Base-by-base conservation (phyloP, 2,888 invertebrate species). In the Luperina testacea region DNA sequence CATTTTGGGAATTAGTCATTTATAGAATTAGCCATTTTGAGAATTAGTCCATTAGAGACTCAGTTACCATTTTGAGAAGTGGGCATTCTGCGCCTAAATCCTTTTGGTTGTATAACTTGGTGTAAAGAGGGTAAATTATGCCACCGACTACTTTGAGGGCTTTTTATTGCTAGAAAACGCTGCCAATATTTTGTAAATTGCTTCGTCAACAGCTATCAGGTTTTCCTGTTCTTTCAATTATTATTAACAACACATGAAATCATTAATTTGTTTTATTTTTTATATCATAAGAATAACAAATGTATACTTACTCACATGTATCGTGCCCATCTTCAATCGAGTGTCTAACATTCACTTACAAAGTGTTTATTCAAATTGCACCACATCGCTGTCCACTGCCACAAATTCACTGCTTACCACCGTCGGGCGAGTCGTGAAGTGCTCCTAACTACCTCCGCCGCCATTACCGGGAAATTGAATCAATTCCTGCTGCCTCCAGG, bases 391-490 rank as follows among this genome's bases (percentile, higher is more conserved):
- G 82, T n/a, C 74, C 75, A 57, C 42, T 15, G 72, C 72, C 81
- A 87, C 85, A 87, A 85, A 81, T 77, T 87, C 70, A 5, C 84
- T 87, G 69, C 84, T 85, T 84, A 84, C 87, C 73, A 72, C 84
- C 51, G 38, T 13, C 38, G 32, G 63, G 69, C 69, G 68, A 68
- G 72, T 83, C 73, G 84, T 86, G 84, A 84, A 84, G 84, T 77
- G 73, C 71, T 42, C 80, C 85, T 78, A 85, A 87, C 85, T 87
- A 84, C 85, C 81, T 81, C 77, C 77, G 45, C 75, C 77, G 71
- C 85, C 71, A 85, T 87, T 85, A 87, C 76, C 65, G 70, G 74
- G 79, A 77, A 87, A 88, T 87, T 88, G 87, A 87, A 87, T 87
- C 89, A 84, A 78, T 88, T 87, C 87, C 77, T 81, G 61, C 75